Evolutionary conservation across 2,113 vertebrate genomes (phyloP).

Genomic region (Nesoenas mayeri): DNA sequence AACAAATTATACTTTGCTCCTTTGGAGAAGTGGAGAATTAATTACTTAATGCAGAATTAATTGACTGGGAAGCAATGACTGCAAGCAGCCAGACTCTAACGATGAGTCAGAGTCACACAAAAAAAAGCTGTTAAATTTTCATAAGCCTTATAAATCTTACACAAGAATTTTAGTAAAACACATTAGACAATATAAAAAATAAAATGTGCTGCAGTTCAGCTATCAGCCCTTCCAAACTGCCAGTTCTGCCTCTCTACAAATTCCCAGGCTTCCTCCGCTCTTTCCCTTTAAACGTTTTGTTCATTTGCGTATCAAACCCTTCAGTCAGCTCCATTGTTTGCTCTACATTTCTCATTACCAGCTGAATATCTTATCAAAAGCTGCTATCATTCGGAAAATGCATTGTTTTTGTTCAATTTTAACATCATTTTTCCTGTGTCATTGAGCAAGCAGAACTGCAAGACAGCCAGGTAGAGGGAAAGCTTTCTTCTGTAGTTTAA

Average conservation of each 20-base stretch:
- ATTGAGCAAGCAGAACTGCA: neutral
- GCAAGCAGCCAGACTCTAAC: neutral
- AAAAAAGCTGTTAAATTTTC: conserved; percentile 42
- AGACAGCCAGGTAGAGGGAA: neutral
- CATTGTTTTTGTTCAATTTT: conserved; percentile 32
- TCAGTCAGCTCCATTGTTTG: neutral
- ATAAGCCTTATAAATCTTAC: conserved; percentile 37
- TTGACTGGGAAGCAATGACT: conserved; percentile 6
- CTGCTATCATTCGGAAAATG: conserved; percentile 11
- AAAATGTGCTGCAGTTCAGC: neutral
- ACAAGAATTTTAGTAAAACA: conserved; percentile 33
- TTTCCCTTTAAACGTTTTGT: neutral
- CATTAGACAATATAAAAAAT: neutral
- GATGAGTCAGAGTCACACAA: neutral
- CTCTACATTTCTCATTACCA: conserved; percentile 32
- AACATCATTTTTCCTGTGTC: conserved; percentile 1
- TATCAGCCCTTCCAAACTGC: neutral
- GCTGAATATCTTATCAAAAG: conserved; percentile 8
- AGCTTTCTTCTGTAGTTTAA: conserved; percentile 10
- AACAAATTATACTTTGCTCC: neutral
- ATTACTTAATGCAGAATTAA: neutral
- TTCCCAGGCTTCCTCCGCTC: neutral
- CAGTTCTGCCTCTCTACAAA: neutral
- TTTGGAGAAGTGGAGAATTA: neutral
- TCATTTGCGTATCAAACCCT: conserved; percentile 14